Conservation (phyloP, 2,113 vertebrate genomes). For the Gallinago jamesoni region DNA sequence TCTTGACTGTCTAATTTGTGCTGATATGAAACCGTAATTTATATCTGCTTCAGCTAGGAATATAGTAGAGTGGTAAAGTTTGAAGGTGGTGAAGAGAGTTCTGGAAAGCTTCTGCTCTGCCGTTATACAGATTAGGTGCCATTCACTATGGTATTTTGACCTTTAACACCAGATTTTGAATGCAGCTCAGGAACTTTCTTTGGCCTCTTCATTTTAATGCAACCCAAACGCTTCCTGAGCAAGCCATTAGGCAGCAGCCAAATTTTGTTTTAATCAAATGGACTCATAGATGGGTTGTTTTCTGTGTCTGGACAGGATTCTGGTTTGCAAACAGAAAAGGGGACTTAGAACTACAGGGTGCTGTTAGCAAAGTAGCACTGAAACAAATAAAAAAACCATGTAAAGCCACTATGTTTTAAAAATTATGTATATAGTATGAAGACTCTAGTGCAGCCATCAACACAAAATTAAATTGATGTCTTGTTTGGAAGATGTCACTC, state of each 20-base stretch:
- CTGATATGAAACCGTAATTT: background rate
- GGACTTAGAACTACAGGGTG: background rate
- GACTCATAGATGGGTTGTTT: conserved; percentile 41
- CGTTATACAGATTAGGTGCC: background rate
- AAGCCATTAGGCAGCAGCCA: conserved; percentile 55
- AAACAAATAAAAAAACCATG: background rate
- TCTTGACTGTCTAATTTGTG: background rate
- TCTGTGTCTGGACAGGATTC: conserved; percentile 51
- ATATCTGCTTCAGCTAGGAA: background rate
- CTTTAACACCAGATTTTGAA: conserved; percentile 46
- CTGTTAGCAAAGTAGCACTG: background rate
- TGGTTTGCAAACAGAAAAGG: conserved; percentile 24
- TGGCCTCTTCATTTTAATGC: conserved; percentile 65
- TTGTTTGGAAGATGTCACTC: background rate
- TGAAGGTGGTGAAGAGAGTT: background rate
- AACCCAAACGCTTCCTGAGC: conserved; percentile 57
- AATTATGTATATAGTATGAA: background rate
- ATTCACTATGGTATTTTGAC: conserved; percentile 31
- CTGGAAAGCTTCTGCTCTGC: background rate
- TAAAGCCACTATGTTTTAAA: background rate
- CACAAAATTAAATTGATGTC: background rate
- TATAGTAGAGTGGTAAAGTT: background rate
- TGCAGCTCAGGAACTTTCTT: conserved; percentile 60
- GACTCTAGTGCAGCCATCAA: background rate
- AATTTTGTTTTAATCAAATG: conserved; percentile 55